phyloP scores from a whole-genome alignment of 1,140 invertebrate genomes.

The Thalassaphorura encarpata region DNA sequence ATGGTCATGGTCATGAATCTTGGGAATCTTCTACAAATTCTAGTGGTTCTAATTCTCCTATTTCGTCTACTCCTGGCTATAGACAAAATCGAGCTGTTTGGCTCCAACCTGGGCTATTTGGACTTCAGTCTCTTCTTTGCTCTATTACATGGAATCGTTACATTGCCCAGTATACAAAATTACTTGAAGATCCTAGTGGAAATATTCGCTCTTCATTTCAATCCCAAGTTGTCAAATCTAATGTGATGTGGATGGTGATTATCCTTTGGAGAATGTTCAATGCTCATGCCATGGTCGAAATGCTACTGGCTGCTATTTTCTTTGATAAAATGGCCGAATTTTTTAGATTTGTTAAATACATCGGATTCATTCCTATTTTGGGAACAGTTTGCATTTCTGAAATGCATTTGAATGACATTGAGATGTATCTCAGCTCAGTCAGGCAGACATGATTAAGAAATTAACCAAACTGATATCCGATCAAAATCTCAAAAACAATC shows the following conservation, averaged over 20 bases:
- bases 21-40: background rate
- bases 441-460: too few species aligned
- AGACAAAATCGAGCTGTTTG: conserved; percentile 45
- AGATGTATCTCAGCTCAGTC: conserved; percentile 1
- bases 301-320: conserved; percentile 62
- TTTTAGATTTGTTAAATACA: background rate
- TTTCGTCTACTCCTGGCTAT: background rate
- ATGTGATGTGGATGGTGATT: conserved; percentile 59
- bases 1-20: background rate
- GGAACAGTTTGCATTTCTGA: background rate
- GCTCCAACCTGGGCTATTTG: conserved; percentile 53
- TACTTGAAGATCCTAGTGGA: conserved; percentile 48
- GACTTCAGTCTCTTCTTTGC: conserved; percentile 56
- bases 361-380: conserved; percentile 2
- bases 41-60: background rate
- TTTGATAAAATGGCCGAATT: conserved; percentile 47
- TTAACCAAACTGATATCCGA: too few species aligned
- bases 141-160: conserved; percentile 70
- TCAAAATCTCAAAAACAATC: too few species aligned
- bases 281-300: conserved; percentile 64
- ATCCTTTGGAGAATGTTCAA: conserved; percentile 67
- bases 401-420: conserved; percentile 3
- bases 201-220: conserved; percentile 46
- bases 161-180: conserved; percentile 61
- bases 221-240: conserved; percentile 44